Base-by-base conservation (phyloP, 2,888 invertebrate species). In the Melieria crassipennis region DNA sequence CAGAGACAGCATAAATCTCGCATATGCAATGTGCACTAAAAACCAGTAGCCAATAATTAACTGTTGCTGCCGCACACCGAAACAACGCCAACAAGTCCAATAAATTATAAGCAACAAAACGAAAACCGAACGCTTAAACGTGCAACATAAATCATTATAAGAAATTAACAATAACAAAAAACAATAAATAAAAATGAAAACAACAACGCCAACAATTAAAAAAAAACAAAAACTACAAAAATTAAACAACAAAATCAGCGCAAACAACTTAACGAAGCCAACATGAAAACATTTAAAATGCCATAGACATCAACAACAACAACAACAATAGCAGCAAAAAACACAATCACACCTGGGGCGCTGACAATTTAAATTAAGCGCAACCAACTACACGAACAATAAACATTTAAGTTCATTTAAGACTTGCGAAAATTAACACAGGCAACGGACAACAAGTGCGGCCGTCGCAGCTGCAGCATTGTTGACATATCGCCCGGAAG, bases 101-200 rank as follows among this genome's bases (percentile, higher is more conserved):
- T 30, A 30, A 30, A 30, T 30, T 30, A 30, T 30, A 2, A 30
- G 30, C 30, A 30, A 30, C 48, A 16, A 6, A 16, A 48, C 50
- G 48, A 47, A 48, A 30, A 30, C 2, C 10, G 11, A 30, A 63
- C 42, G n/a, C 30, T 30, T 63, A 30, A 50, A 63, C 50, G 50
- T 63, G 63, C 50, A 30, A 30, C 63, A 63, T 63, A 63, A 63
- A 63, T 63, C 63, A 50, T 62, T 47, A 60, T 30, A 30, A 30
- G 30, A 30, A 30, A 30, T 30, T 42, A 60, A 60, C 60, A 7
- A 60, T 3, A 11, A 60, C 60, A 60, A 43, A 43, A 42, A 60
- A 60, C 60, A 60, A 43, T 45, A 10, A 30, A 60, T 60, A 30
- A 30, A 30, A 30, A 30, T 30, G 30, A 60, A 45, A 60, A 60